Evolutionary conservation across 1,140 invertebrate genomes (phyloP), one percentile per base, ranked within the genome.

Genomic region (Parasteatoda tepidariorum): DNA sequence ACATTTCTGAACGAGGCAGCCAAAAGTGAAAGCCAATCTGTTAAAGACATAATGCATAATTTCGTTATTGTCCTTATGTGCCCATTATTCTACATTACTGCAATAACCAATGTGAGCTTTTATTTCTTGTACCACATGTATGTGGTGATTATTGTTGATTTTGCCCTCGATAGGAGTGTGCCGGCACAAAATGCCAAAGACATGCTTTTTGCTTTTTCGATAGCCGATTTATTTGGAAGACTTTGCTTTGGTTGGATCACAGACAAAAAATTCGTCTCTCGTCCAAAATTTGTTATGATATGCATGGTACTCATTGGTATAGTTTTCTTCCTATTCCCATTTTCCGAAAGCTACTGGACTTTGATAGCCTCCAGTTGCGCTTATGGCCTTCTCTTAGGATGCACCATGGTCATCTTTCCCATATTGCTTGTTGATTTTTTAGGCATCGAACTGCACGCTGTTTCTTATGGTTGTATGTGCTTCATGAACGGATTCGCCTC

Each of bases 141-240:
- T 22, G 59, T 74, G 13, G 70, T 86, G 62, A 74, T 86, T 24
- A 84, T 86, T 3, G 79, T 86, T n/a, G 86, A 86, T 62, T 86
- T 81, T 83, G 86, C 76, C 7, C 54, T 86, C 11, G 86, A 86
- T 74, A 55, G 55, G 26, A 79, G 33, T 13, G 59, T 84, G 0
- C 24, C 26, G 6, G 67, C 57, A 7, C 5, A 18, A 2, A 15
- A 84, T n/a, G 18, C 86, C 3, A 84, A 85, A 18, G 38, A 70
- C 6, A 31, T 86, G 6, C 48, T 86, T 13, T 85, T 68, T n/a
- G 75, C 59, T n/a, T 86, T 84, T 30, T 84, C 86, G 11, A 41
- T 76, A 4, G 38, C 66, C 0, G 86, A 86, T 55, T 67, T 86
- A 24, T 55, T 85, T 48, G 86, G 86, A 61, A 26, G 57, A 9